Evolutionary conservation across 2,888 invertebrate genomes (phyloP), one percentile per base, ranked within the genome.

Genomic region (Mythimna vitellina): DNA sequence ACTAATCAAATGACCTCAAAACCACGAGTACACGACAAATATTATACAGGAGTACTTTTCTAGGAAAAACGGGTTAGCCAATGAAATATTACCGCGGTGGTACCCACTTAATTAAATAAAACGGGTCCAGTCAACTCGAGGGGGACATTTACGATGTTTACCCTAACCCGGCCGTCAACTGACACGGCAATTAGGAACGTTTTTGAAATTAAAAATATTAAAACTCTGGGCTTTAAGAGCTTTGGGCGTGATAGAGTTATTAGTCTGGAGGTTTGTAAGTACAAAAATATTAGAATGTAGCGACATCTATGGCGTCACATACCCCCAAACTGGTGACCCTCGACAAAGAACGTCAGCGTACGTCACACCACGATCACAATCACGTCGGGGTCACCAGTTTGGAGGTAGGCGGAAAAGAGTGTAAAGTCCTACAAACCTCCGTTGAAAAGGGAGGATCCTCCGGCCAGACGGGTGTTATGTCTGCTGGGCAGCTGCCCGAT

Each of bases 91-190:
- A 75, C 68, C 75, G 60, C 70, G 73, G 81, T 56, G 82, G 81
- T 82, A 63, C 70, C 32, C 72, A 83, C 84, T 86, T 89, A 88
- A 89, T 88, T 89, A 87, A 89, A 89, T 88, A 82, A 88, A 88
- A 84, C 73, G 73, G 64, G 77, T 78, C 66, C 56, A 80, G 80
- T 77, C 85, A 82, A 80, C 81, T 73, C 85, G 71, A 65, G 87
- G 83, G 83, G 83, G 78, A 82, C 86, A 85, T 89, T 87, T 88
- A 87, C 87, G 83, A 82, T 89, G 86, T 89, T 90, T 89, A 86
- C 84, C 80, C 67, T 80, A 87, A 87, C 83, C 56, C 68, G 46
- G 25, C 76, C 70, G 73, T 76, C 84, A 79, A 89, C 88, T 87
- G 89, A 88, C 89, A 87, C 73, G 76, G 81, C 86, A 83, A 88